Evolutionary conservation across 2,797 vertebrate species (phyloP), one percentile per base, ranked within the genome.

Genomic region (Lithobates sylvaticus): DNA sequence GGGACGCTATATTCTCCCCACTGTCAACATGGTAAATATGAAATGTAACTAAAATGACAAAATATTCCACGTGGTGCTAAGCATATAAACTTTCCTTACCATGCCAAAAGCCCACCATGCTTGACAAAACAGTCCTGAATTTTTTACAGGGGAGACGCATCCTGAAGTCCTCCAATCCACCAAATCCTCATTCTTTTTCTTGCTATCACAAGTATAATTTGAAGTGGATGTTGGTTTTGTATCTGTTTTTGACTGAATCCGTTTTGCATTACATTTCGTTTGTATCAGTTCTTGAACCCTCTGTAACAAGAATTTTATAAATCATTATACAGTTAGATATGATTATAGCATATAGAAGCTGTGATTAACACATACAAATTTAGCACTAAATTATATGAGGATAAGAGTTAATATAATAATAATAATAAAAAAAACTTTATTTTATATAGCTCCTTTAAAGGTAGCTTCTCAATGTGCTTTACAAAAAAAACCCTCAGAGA

Each of bases 161-260:
- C 70, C 70, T 21, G 80, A 74, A 27, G 61, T 18, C 39, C 80
- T 82, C 80, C 80, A 82, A n/a, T 82, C 80, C 32, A 82, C 80
- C 15, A 73, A 15, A 9, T 82, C 54, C 8, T 34, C 27, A 21
- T n/a, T 0, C 2, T 4, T 50, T 29, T 21, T 12, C 27, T 34
- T 32, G 5, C 18, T 61, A 21, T 58, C 10, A 61, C 72, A 70
- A 15, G 65, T n/a, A n/a, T 18, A 32, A 61, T 64, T 50, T 64
- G 75, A 76, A 29, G 27, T 0, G 1, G 34, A 47, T 16, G 12
- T 36, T 72, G 70, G 27, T 3, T 42, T 18, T 21, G 15, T 9
- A 64, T 34, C n/a, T 65, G 23, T 10, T 73, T 27, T 74, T 73
- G 12, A 21, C 34, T 23, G 13, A n/a, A 61, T 27, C 18, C 4